Conservation (phyloP, 2,888 invertebrate genomes). For the Andrena fulva region DNA sequence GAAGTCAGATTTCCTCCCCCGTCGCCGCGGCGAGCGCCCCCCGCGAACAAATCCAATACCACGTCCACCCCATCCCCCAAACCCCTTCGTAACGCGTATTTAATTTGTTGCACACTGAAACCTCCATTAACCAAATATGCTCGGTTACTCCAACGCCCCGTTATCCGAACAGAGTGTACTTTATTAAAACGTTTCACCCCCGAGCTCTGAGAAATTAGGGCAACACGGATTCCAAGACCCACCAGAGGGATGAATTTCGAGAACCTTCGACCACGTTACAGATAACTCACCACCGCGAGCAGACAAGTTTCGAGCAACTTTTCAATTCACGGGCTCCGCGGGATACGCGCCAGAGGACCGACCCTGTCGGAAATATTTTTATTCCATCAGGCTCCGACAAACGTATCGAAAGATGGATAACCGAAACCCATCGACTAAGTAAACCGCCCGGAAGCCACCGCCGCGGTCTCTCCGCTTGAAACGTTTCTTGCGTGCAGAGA, state of each 20-base stretch:
- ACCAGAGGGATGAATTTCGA: not conserved
- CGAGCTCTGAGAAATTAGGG: not conserved
- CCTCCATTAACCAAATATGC: not conserved
- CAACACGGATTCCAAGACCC: not conserved
- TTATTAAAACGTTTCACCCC: not conserved
- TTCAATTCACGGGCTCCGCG: not conserved
- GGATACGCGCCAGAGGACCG: not conserved
- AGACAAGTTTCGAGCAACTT: not conserved
- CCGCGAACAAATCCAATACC: slow-evolving; percentile 70
- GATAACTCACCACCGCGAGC: not conserved
- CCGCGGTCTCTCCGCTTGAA: not conserved
- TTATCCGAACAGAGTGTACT: not conserved
- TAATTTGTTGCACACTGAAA: slow-evolving; percentile 54
- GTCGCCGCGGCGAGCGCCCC: slow-evolving; percentile 53
- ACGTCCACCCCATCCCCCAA: slow-evolving; percentile 15
- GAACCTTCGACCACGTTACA: not conserved
- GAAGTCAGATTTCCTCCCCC: slow-evolving; percentile 77
- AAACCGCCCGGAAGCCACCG: slow-evolving; percentile 26
- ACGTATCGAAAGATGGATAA: slow-evolving; percentile 43
- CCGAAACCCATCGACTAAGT: slow-evolving; percentile 43
- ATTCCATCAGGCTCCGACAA: slow-evolving; percentile 43
- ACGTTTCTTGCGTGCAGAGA: not conserved
- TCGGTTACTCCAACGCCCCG: not conserved
- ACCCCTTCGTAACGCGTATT: slow-evolving; percentile 53
- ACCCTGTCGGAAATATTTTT: slow-evolving; percentile 35